phyloP scores from a whole-genome alignment of 2,113 vertebrate species.

The Cinclus mexicanus region DNA sequence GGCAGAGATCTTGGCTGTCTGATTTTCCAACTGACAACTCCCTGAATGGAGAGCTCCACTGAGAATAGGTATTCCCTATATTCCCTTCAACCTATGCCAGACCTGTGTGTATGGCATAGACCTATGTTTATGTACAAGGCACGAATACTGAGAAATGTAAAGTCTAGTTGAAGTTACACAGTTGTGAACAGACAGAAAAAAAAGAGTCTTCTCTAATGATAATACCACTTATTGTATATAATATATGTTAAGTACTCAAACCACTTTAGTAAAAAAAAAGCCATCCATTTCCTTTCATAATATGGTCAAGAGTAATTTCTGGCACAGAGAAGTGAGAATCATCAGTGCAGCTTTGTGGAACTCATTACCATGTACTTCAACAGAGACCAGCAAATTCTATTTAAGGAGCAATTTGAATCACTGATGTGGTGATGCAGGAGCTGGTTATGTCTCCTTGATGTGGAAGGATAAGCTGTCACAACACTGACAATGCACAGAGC shows the following conservation, averaged over 20 bases:
- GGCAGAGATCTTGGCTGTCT: background rate
- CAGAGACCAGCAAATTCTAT: background rate
- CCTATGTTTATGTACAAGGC: background rate
- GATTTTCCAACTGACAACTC: background rate
- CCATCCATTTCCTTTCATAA: background rate
- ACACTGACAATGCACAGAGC: background rate
- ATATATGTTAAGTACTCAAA: background rate
- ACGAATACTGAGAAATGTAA: background rate
- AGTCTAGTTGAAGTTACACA: background rate
- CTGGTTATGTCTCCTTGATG: background rate
- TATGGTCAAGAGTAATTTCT: background rate
- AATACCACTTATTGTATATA: background rate
- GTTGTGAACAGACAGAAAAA: background rate
- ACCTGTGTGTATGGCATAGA: background rate
- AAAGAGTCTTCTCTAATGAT: background rate
- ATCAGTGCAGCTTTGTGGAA: background rate
- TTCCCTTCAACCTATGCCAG: background rate
- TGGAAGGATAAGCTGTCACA: background rate
- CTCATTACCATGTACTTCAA: background rate
- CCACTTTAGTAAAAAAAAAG: background rate
- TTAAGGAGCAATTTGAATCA: conserved; percentile 3
- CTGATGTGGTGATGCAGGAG: background rate
- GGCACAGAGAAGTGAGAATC: background rate
- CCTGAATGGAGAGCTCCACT: background rate
- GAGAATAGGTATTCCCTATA: background rate